These are phyloP conservation scores for Phengaris arion DNA, from an alignment of 2,888 invertebrate genomes.

Conservation along the genomic window DNA sequence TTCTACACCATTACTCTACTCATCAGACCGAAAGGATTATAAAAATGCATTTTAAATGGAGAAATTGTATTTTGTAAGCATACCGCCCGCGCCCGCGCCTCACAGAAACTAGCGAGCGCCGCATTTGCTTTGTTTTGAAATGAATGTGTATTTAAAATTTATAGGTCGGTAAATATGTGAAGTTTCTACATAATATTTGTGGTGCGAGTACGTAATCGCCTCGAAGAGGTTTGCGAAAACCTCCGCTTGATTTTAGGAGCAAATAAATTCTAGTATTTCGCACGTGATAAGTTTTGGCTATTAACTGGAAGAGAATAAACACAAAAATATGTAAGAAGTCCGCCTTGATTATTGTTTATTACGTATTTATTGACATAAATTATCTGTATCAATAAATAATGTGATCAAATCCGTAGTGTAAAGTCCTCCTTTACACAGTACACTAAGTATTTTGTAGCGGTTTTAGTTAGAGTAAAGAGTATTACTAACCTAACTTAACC, in stretches of 20 bases:
- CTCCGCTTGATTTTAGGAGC: not conserved
- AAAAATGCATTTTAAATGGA: conserved; percentile 24
- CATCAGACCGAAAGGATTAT: conserved; percentile 2
- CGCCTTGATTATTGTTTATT: no score
- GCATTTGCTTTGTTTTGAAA: conserved; percentile 27
- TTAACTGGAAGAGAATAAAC: no score
- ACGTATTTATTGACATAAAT: no score
- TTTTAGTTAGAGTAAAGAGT: no score
- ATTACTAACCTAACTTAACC: not conserved
- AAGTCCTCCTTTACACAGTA: no score
- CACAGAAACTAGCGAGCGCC: not conserved
- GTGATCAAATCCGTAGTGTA: no score
- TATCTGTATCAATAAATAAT: no score
- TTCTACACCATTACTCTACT: not conserved
- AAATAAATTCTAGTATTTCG: not conserved
- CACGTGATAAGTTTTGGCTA: not conserved
- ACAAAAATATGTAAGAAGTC: no score
- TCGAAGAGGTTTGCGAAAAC: conserved; percentile 10
- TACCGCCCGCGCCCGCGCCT: not conserved
- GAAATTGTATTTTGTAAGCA: conserved; percentile 16
- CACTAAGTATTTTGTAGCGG: no score
- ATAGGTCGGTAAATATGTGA: conserved; percentile 28
- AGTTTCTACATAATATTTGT: conserved; percentile 25
- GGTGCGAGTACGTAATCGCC: conserved; percentile 19
- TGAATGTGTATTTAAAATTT: conserved; percentile 28